phyloP scores from a whole-genome alignment of 2,113 vertebrate species.

The Zosterops borbonicus region DNA sequence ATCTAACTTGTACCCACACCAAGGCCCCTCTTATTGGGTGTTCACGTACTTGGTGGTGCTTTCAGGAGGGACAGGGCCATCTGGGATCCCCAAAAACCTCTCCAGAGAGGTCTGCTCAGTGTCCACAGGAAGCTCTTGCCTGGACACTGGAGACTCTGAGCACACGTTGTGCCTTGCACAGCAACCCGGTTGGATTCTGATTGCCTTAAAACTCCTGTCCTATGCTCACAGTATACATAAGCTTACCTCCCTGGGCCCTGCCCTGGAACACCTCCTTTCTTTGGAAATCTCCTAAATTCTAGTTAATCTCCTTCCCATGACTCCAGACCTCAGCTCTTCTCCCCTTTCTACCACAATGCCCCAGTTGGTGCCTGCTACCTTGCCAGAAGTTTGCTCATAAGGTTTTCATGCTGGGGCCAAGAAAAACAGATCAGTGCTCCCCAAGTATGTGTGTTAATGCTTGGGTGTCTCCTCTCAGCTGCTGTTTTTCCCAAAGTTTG shows the following conservation, averaged over 20 bases:
- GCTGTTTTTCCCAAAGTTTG: neutral
- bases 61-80: neutral
- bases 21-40: neutral
- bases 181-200: neutral
- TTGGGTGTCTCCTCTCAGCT: neutral
- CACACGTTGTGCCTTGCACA: accelerated
- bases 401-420: accelerated
- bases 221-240: accelerated
- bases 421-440: neutral
- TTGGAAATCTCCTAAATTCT: neutral
- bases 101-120: neutral
- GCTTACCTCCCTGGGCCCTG: neutral
- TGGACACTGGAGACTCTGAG: neutral
- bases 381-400: neutral
- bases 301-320: neutral
- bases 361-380: neutral
- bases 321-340: neutral
- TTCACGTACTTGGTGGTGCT: neutral
- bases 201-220: neutral
- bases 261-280: neutral
- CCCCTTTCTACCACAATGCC: neutral
- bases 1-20: neutral
- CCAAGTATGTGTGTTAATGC: accelerated
- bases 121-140: neutral
- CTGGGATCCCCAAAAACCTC: neutral